Percentiles rank a stretch among this genome's conserved stretches.
These are phyloP conservation scores for Athene noctua DNA, from an alignment of 2,113 vertebrate species.

Conservation along the genomic window DNA sequence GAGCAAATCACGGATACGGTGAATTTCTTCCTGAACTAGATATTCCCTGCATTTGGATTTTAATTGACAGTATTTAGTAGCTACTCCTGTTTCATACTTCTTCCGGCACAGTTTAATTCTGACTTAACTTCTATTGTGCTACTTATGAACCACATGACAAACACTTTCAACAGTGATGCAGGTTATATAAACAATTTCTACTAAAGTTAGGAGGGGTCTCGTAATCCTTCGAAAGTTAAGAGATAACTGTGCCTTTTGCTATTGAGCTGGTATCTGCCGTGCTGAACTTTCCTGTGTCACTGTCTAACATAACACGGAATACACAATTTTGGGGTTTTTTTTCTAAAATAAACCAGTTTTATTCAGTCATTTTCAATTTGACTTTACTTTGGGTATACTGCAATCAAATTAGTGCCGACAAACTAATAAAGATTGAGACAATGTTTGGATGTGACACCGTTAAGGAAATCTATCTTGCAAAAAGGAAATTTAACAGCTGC, in stretches of 20 bases:
- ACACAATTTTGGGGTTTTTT: background rate
- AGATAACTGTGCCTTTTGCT: background rate
- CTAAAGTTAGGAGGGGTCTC: background rate
- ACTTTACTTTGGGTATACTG: background rate
- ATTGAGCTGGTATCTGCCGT: background rate
- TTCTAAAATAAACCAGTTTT: background rate
- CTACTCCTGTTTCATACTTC: background rate
- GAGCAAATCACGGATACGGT: background rate
- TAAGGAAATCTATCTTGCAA: slow-evolving; percentile 24
- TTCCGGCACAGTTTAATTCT: background rate
- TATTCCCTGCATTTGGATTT: background rate
- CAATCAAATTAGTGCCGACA: slow-evolving; percentile 31
- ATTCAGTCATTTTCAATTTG: background rate
- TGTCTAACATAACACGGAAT: background rate
- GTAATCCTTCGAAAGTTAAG: background rate
- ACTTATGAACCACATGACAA: background rate
- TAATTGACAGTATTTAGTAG: background rate
- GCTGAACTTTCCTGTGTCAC: background rate
- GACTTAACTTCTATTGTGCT: background rate
- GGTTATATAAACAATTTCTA: background rate
- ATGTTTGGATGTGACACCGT: background rate
- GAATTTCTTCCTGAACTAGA: background rate
- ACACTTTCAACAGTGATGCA: background rate
- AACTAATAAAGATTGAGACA: background rate
- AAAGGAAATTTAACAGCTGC: slow-evolving; percentile 51